Base-by-base conservation (phyloP, 2,888 invertebrate genomes). In the Adela reaumurella region DNA sequence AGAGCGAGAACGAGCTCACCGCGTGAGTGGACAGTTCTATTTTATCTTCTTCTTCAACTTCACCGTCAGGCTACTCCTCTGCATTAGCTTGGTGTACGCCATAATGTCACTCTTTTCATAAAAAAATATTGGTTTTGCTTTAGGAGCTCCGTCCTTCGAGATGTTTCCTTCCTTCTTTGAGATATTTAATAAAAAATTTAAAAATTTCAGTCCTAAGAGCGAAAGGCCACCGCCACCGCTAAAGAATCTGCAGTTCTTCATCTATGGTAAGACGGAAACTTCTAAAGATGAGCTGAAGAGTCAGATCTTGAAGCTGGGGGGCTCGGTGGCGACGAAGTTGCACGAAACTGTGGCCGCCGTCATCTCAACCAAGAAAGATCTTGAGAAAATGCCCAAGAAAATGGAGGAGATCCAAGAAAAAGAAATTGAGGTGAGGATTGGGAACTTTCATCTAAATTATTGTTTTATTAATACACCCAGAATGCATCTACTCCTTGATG, bases 221-320 rank as follows among this genome's bases (percentile, higher is more conserved):
- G 78, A 84, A 55, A 71, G 84, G 18, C 83, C 81, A n/a, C 67
- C 78, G 6, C 87, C 87, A 2, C 86, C 92, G 1, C 65, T 96
- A 17, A 89, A 88, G 57, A 86, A 90, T 52, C 84, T 94, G 68
- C 85, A 88, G 59, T 91, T 97, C 68, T 85, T 85, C 41, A 63
- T 92, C 19, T 70, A 85, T 47, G 86, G 87, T 0, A 76, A 83
- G 49, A 67, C 82, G 28, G 65, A 80, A 29, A 65, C 67, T 5
- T 71, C 76, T 6, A 86, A 87, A 56, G 83, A 85, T 0, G 81
- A 82, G 0, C 56, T 92, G 1, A 90, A 89, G 56, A 82, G 81
- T 41, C 81, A 84, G 44, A 87, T 97, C 43, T 62, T 81, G 18
- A 83, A 83, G 51, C 65, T 94, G 47, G 96, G 97, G 1, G 97